Percentiles rank a stretch among this genome's conserved stretches.
phyloP scores from a whole-genome alignment of 1,140 invertebrate genomes.

The Drosophila sp. region DNA sequence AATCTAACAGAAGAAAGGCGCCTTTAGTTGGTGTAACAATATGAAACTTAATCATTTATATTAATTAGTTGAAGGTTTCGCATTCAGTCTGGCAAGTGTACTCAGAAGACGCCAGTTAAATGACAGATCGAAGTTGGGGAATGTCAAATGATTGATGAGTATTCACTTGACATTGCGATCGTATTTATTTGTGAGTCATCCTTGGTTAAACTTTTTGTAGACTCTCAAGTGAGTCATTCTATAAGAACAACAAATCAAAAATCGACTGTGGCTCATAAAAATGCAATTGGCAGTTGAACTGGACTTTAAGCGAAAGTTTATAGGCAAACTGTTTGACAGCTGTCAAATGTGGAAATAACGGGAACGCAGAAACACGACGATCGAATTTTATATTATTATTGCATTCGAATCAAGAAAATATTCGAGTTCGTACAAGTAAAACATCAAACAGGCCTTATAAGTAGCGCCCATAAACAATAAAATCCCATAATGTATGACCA shows the following conservation, averaged over 20 bases:
- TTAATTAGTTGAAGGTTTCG: constrained; percentile 61
- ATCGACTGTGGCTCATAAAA: constrained; percentile 58
- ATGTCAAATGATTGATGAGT: constrained; percentile 68
- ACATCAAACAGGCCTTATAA: constrained; percentile 26
- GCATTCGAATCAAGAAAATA: constrained; percentile 42
- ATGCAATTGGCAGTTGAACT: constrained; percentile 60
- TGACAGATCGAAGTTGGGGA: constrained; percentile 19
- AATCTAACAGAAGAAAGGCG: constrained; percentile 2
- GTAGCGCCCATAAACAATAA: constrained; percentile 74
- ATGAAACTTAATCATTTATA: constrained; percentile 61
- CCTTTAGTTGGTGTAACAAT: constrained; percentile 33
- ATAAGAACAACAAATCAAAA: constrained; percentile 29
- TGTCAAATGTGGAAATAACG: constrained; percentile 32
- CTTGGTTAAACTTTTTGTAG: constrained; percentile 6
- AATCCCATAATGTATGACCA: constrained; percentile 73
- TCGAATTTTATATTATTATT: constrained; percentile 24
- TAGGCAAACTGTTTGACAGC: constrained; percentile 45
- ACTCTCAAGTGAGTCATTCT: constrained; percentile 50
- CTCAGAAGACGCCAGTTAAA: constrained; percentile 13
- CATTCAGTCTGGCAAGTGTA: constrained; percentile 5
- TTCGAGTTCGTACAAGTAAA: constrained; percentile 34
- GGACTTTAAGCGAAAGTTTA: constrained; percentile 46
- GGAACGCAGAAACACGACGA: background rate
- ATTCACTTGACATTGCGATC: constrained; percentile 28
- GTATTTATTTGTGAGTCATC: constrained; percentile 53